phyloP scores from a whole-genome alignment of 2,888 invertebrate genomes.

The Heteromyza rotundicornis region DNA sequence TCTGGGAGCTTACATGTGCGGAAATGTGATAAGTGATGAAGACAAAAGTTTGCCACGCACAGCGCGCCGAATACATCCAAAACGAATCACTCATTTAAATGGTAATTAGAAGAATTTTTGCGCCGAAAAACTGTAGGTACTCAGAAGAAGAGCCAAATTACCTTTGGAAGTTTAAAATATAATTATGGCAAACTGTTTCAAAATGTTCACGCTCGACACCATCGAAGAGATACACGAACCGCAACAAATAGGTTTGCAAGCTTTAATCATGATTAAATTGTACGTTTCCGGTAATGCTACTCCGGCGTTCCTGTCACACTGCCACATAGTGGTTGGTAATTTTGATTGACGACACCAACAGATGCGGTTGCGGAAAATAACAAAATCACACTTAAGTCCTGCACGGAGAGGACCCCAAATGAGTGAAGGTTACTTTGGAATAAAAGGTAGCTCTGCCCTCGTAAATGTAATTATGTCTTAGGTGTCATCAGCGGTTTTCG shows the following conservation, averaged over 20 bases:
- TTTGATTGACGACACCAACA: slow-evolving; percentile 14
- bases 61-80: neutral
- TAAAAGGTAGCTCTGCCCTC: neutral
- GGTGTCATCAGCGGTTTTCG: neutral
- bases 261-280: slow-evolving; percentile 4
- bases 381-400: neutral
- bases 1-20: neutral
- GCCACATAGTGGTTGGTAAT: slow-evolving; percentile 7
- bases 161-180: no score
- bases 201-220: no score
- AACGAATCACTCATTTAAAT: neutral
- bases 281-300: slow-evolving; percentile 7
- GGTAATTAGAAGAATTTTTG: neutral
- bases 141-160: neutral
- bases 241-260: no score
- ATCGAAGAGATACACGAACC: no score
- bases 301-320: slow-evolving; percentile 2
- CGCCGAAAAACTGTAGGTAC: neutral
- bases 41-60: neutral
- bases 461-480: neutral
- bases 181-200: no score
- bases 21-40: neutral
- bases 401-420: no score
- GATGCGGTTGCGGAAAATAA: neutral
- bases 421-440: no score